Conservation (phyloP, 2,797 vertebrate genomes). For the Liparis tanakae region DNA sequence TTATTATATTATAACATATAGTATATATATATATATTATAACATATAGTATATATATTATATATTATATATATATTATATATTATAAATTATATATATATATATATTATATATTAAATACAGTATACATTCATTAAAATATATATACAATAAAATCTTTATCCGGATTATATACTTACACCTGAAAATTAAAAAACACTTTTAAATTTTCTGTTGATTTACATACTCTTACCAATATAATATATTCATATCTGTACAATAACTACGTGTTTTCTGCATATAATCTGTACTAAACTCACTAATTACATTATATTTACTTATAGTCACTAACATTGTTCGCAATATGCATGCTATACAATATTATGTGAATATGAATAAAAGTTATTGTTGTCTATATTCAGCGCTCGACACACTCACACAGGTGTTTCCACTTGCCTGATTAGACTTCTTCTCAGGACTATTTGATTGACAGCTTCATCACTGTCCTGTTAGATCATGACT, state of each 20-base stretch:
- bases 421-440: not conserved
- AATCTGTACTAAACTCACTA: not conserved
- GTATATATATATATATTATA: no score
- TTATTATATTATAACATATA: no score
- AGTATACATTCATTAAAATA: no score
- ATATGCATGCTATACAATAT: no score
- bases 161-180: not conserved
- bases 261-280: not conserved
- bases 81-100: no score
- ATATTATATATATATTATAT: no score
- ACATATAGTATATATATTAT: no score
- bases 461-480: constrained; percentile 1
- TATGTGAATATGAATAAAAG: not conserved
- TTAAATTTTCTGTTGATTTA: not conserved
- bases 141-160: not conserved
- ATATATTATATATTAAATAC: no score
- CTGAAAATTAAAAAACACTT: not conserved
- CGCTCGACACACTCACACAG: not conserved
- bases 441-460: not conserved
- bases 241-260: not conserved
- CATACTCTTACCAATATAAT: not conserved
- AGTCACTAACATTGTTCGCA: not conserved
- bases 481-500: not conserved
- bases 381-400: not conserved
- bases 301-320: not conserved